phyloP scores from a whole-genome alignment of 2,888 invertebrate genomes.

The Dermolepida albohirtum region DNA sequence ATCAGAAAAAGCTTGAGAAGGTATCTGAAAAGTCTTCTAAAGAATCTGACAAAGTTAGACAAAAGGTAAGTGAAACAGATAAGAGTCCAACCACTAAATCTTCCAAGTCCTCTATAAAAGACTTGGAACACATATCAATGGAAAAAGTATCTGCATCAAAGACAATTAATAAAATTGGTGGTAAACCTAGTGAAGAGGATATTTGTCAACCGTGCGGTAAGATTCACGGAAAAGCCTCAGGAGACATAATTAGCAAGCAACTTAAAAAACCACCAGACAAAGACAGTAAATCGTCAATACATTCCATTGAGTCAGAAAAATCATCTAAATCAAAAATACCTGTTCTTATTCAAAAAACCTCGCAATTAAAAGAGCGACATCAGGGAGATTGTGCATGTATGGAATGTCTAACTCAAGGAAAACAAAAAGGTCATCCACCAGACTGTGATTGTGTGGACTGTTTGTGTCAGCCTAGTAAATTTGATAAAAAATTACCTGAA shows the following conservation, averaged over 20 bases:
- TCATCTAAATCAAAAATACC: constrained; percentile 34
- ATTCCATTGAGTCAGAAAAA: constrained; percentile 11
- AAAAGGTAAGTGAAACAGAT: too few species aligned
- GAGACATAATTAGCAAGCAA: constrained; percentile 20
- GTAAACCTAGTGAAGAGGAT: constrained; percentile 12
- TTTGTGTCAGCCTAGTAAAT: constrained; percentile 44
- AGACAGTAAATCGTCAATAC: constrained; percentile 19
- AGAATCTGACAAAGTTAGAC: too few species aligned
- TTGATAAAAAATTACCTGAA: constrained; percentile 13
- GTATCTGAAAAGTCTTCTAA: too few species aligned
- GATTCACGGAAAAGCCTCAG: constrained; percentile 12
- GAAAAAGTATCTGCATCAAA: background rate
- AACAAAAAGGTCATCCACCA: constrained; percentile 41
- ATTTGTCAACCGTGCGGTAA: constrained; percentile 17
- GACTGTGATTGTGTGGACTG: constrained; percentile 49
- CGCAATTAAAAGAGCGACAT: constrained; percentile 24
- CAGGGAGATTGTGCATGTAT: constrained; percentile 42
- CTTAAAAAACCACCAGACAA: constrained; percentile 26
- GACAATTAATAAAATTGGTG: background rate
- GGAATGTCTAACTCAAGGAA: constrained; percentile 38
- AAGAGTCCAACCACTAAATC: too few species aligned
- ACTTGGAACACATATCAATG: background rate
- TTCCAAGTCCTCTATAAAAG: too few species aligned
- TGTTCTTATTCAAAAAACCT: constrained; percentile 21
- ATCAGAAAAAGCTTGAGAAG: too few species aligned